These are phyloP conservation scores for Coregonus suidteri DNA, from an alignment of 2,797 vertebrate species.

Conservation along the genomic window DNA sequence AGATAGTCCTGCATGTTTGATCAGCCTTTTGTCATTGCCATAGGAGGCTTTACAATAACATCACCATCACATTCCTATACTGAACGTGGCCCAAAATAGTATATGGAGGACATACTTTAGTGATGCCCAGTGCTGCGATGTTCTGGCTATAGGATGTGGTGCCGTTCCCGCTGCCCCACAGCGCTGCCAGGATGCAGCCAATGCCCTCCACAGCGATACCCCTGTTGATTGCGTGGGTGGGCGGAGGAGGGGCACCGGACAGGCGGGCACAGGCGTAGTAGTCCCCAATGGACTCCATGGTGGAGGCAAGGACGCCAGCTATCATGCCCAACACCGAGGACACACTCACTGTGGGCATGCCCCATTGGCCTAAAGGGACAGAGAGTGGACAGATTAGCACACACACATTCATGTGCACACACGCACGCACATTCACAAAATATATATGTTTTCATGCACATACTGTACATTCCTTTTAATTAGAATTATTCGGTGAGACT, in stretches of 20 bases:
- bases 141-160: conserved; percentile 85
- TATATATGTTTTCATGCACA: neutral
- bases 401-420: neutral
- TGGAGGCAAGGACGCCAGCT: conserved; percentile 79
- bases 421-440: neutral
- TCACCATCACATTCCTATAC: neutral
- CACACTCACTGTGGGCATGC: conserved; percentile 77
- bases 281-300: conserved; percentile 83
- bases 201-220: conserved; percentile 82
- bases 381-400: neutral
- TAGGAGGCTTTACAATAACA: neutral
- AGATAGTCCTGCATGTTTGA: neutral
- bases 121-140: conserved; percentile 81
- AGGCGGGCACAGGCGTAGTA: conserved; percentile 80
- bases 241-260: conserved; percentile 79
- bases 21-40: neutral
- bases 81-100: neutral
- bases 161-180: conserved; percentile 82
- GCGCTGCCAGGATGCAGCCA: conserved; percentile 78
- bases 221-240: conserved; percentile 80
- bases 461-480: too few species aligned
- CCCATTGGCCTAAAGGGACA: conserved; percentile 77
- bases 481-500: too few species aligned
- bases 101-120: conserved; percentile 68
- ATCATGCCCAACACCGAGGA: conserved; percentile 82